Percentiles rank a stretch among this genome's conserved stretches.
phyloP scores from a whole-genome alignment of 2,888 invertebrate species.

The Acronicta aceris region DNA sequence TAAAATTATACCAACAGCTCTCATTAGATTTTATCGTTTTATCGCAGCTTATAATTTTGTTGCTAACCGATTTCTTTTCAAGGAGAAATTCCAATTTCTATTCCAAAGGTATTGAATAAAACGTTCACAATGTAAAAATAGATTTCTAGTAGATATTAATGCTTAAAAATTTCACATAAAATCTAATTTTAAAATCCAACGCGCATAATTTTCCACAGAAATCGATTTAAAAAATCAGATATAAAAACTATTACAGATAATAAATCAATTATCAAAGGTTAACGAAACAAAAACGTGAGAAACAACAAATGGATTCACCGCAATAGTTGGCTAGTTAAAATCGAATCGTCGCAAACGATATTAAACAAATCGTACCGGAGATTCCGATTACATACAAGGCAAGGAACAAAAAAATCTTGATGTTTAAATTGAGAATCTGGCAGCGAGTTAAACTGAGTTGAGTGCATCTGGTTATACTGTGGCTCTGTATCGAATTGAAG shows the following conservation, averaged over 20 bases:
- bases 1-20: slow-evolving; percentile 49
- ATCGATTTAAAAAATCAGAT: slow-evolving; percentile 59
- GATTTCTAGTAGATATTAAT: slow-evolving; percentile 1
- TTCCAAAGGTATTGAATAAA: slow-evolving; percentile 9
- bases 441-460: slow-evolving; percentile 58
- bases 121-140: slow-evolving; percentile 11
- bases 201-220: slow-evolving; percentile 44
- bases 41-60: slow-evolving; percentile 36
- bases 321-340: slow-evolving; percentile 82
- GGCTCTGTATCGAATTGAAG: slow-evolving; percentile 70
- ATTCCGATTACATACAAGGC: slow-evolving; percentile 64
- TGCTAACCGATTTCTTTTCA: slow-evolving; percentile 26
- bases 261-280: slow-evolving; percentile 81
- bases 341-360: slow-evolving; percentile 78
- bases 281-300: slow-evolving; percentile 87
- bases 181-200: slow-evolving; percentile 23
- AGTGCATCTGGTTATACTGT: slow-evolving; percentile 63
- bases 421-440: slow-evolving; percentile 50
- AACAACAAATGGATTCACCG: slow-evolving; percentile 75
- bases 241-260: slow-evolving; percentile 73
- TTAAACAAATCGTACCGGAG: slow-evolving; percentile 81
- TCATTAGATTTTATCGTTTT: slow-evolving; percentile 50
- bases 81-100: slow-evolving; percentile 15
- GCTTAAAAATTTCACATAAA: slow-evolving; percentile 19
- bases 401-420: slow-evolving; percentile 61